A percentile compares a stretch with the other conserved stretches of the same genome.
phyloP scores from a whole-genome alignment of 2,113 vertebrate genomes.

The Microcebus jonahi region DNA sequence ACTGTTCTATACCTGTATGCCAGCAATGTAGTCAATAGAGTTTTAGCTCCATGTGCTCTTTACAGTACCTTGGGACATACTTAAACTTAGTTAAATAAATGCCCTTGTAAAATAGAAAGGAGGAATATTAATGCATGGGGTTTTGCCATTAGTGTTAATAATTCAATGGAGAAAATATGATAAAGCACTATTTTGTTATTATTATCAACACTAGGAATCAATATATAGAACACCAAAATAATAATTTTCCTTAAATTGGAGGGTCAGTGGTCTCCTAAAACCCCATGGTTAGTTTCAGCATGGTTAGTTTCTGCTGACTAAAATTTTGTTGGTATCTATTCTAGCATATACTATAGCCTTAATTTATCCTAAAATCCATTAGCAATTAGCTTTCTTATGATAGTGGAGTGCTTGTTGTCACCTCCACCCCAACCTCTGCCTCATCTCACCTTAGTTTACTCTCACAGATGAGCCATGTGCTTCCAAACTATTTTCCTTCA shows the following conservation, averaged over 20 bases:
- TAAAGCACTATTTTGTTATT: neutral
- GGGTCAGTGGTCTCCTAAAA: neutral
- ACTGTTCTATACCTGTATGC: neutral
- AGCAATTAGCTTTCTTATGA: neutral
- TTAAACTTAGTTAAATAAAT: neutral
- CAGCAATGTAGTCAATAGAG: neutral
- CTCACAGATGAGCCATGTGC: fast-evolving
- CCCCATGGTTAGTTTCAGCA: neutral
- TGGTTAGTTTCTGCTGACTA: neutral
- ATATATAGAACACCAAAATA: neutral
- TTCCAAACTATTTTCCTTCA: neutral
- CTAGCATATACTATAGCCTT: neutral
- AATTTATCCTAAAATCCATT: neutral
- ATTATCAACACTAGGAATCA: neutral
- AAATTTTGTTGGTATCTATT: neutral
- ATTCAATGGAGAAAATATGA: neutral
- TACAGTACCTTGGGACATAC: neutral
- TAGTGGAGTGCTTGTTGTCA: fast-evolving
- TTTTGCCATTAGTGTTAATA: neutral
- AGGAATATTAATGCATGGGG: neutral
- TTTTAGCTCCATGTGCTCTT: neutral
- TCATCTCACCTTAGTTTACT: neutral
- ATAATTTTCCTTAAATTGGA: neutral
- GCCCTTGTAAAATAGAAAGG: neutral
- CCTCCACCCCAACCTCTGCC: neutral